phyloP scores from a whole-genome alignment of 2,113 vertebrate genomes.

The Pelmatolapia mariae region DNA sequence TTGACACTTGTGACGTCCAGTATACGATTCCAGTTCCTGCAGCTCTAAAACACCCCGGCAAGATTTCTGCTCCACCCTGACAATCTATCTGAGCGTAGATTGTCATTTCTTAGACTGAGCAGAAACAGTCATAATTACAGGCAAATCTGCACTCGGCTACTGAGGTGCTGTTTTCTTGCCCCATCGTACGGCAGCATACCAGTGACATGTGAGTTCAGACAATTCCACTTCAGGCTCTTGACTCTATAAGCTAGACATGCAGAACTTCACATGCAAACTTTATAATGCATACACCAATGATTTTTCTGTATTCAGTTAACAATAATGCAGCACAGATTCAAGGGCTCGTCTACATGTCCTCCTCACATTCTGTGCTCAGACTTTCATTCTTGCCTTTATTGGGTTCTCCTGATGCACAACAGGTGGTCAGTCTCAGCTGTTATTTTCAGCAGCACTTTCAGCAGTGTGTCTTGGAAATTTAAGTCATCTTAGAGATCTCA shows the following conservation, averaged over 20 bases:
- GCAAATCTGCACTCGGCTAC: background rate
- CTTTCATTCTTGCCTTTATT: background rate
- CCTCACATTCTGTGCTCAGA: background rate
- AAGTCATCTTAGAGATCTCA: background rate
- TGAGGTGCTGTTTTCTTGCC: background rate
- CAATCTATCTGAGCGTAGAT: background rate
- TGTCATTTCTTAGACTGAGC: background rate
- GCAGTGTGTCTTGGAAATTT: background rate
- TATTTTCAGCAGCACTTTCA: background rate
- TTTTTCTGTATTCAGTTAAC: background rate
- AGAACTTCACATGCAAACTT: background rate
- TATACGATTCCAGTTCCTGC: background rate
- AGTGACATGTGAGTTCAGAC: background rate
- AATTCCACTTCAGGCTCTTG: background rate
- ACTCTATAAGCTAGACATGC: background rate
- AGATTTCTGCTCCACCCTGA: background rate
- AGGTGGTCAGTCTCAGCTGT: background rate
- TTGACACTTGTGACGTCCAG: background rate
- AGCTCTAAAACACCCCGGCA: background rate
- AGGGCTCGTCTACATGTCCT: background rate
- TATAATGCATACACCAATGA: background rate
- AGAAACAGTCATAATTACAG: background rate
- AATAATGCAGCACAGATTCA: background rate
- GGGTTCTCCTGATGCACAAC: accelerated
- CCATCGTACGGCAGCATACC: background rate